A percentile compares a stretch with the other conserved stretches of the same genome.
phyloP scores from a whole-genome alignment of 2,797 vertebrate species.

The Botia almorhae region DNA sequence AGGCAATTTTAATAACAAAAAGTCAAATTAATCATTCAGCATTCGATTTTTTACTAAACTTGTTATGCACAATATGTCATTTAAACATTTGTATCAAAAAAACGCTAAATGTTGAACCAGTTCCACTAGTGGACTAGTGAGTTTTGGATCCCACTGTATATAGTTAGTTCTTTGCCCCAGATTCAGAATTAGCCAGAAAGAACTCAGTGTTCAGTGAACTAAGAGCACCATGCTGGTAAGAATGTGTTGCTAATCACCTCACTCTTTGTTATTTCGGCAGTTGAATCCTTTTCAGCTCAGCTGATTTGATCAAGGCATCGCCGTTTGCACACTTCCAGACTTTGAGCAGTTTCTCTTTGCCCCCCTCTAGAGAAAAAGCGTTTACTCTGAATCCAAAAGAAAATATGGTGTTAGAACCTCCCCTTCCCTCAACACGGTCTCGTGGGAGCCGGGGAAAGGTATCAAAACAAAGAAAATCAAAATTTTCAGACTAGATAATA shows the following conservation, averaged over 20 bases:
- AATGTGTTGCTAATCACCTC: constrained; percentile 52
- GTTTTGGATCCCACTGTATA: constrained; percentile 27
- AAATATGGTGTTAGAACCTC: constrained; percentile 62
- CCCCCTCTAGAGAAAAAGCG: constrained; percentile 55
- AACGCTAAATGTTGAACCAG: not conserved
- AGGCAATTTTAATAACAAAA: not conserved
- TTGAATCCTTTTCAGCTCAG: constrained; percentile 44
- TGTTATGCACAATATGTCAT: not conserved
- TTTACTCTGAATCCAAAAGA: constrained; percentile 64
- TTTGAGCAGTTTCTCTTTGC: constrained; percentile 38
- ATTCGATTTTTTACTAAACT: not conserved
- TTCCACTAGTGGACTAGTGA: constrained; percentile 8
- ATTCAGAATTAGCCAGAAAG: constrained; percentile 22
- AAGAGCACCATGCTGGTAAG: constrained; percentile 41
- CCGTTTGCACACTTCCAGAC: constrained; percentile 62
- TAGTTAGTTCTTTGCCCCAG: constrained; percentile 38
- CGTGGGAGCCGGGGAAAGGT: constrained; percentile 68
- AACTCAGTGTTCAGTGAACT: constrained; percentile 36
- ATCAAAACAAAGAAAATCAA: constrained; percentile 73
- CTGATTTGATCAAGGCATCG: constrained; percentile 61
- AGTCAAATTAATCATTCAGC: too few species aligned
- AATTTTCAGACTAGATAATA: constrained; percentile 67
- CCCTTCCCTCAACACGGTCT: constrained; percentile 57
- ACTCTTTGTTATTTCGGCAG: constrained; percentile 49
- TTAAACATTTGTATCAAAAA: not conserved